Percentiles rank a stretch among this genome's conserved stretches.
Conservation (phyloP, 2,888 invertebrate genomes). For the Trissolcus brochymenae region DNA sequence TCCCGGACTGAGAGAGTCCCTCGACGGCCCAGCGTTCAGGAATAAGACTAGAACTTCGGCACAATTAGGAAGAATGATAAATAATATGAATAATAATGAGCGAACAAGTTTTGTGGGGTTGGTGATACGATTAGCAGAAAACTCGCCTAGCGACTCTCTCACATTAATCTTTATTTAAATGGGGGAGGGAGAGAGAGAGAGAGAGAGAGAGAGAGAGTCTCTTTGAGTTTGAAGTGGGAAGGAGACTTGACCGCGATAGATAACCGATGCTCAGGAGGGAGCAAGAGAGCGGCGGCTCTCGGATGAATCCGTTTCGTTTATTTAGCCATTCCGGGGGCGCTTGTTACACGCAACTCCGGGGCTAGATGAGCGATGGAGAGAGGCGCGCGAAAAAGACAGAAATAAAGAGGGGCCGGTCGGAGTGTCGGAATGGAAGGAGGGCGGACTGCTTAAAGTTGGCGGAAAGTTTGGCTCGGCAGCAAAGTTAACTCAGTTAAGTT, state of each 20-base stretch:
- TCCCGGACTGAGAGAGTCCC: constrained; percentile 1
- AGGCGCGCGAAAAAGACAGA: constrained; percentile 50
- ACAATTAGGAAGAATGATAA: constrained; percentile 11
- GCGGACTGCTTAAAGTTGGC: constrained; percentile 75
- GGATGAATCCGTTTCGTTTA: constrained; percentile 28
- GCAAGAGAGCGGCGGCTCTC: constrained; percentile 4
- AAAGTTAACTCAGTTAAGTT: constrained; percentile 77
- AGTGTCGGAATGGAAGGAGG: constrained; percentile 57
- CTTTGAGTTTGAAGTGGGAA: background rate
- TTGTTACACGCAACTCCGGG: constrained; percentile 22
- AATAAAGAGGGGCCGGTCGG: constrained; percentile 54
- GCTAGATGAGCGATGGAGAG: constrained; percentile 45
- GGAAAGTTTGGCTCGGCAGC: constrained; percentile 75
- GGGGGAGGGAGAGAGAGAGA: background rate
- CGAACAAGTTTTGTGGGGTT: constrained; percentile 9
- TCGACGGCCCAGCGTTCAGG: background rate
- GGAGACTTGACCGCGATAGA: constrained; percentile 17
- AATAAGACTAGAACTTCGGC: background rate
- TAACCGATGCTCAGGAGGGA: constrained; percentile 6
- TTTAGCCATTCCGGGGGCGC: constrained; percentile 16
- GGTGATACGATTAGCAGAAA: constrained; percentile 32
- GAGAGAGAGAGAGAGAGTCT: background rate
- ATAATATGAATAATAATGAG: constrained; percentile 38
- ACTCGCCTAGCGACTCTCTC: constrained; percentile 24
- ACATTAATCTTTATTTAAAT: constrained; percentile 38